Conservation (phyloP, 2,113 vertebrate genomes). For the Microcebus lehilahytsara region DNA sequence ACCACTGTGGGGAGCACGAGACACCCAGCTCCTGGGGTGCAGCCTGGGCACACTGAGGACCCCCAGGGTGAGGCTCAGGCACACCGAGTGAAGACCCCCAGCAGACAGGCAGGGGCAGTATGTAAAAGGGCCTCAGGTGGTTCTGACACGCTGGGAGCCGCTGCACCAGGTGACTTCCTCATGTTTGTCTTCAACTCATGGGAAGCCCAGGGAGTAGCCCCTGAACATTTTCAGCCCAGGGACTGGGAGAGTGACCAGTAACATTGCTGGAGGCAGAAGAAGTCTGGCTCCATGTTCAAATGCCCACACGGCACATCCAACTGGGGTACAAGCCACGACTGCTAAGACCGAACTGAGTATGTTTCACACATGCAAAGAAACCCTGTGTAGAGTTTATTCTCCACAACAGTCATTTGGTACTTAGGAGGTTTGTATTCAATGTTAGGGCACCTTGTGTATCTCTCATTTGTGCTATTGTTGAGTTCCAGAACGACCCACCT, state of each 20-base stretch:
- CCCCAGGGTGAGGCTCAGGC: fast-evolving
- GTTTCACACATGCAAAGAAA: background rate
- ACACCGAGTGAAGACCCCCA: background rate
- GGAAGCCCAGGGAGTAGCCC: background rate
- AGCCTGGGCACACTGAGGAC: background rate
- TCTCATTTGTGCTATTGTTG: background rate
- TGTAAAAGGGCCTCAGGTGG: too few species aligned
- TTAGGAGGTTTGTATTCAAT: background rate
- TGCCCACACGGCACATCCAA: too few species aligned
- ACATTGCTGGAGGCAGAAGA: background rate
- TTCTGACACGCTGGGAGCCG: background rate
- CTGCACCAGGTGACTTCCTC: background rate
- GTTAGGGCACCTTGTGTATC: background rate
- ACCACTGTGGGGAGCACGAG: background rate
- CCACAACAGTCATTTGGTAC: background rate
- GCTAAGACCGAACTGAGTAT: background rate
- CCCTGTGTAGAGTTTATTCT: background rate
- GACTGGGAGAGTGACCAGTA: background rate
- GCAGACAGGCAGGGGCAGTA: background rate
- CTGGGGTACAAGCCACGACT: too few species aligned
- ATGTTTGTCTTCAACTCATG: background rate
- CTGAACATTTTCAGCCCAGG: background rate
- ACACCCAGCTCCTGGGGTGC: background rate
- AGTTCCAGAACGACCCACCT: background rate
- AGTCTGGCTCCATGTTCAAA: background rate